Conservation (phyloP, 2,888 invertebrate species). For the Iselma pallidipennis region DNA sequence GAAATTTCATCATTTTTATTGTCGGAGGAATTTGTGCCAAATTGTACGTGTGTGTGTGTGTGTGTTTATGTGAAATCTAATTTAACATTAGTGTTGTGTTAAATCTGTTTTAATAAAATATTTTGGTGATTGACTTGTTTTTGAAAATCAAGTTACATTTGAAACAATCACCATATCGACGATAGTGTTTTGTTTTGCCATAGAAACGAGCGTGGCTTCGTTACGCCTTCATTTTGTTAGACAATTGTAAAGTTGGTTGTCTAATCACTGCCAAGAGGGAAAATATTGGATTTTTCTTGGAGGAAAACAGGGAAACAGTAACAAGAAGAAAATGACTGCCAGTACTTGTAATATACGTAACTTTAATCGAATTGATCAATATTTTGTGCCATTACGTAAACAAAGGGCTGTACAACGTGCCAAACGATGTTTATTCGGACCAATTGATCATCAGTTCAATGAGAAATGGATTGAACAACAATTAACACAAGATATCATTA, state of each 20-base stretch:
- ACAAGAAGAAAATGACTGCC: background rate
- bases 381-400: constrained; percentile 2
- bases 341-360: constrained; percentile 1
- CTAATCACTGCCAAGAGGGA: constrained; percentile 17
- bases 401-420: background rate
- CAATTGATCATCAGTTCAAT: background rate
- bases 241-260: constrained; percentile 33
- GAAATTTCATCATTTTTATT: background rate
- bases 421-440: background rate
- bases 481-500: background rate
- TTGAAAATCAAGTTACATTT: background rate
- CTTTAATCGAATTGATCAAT: background rate
- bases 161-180: background rate
- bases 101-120: no score
- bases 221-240: constrained; percentile 9
- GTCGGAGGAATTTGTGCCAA: no score
- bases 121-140: no score
- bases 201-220: constrained; percentile 19
- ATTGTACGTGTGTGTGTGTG: background rate
- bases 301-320: background rate
- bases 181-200: constrained; percentile 15
- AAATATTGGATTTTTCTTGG: background rate
- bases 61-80: background rate
- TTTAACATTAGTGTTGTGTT: constrained; percentile 4
- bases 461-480: background rate